Percentiles rank a stretch among this genome's conserved stretches.
Conservation (phyloP, 2,797 vertebrate genomes). For the Lycodopsis pacificus region DNA sequence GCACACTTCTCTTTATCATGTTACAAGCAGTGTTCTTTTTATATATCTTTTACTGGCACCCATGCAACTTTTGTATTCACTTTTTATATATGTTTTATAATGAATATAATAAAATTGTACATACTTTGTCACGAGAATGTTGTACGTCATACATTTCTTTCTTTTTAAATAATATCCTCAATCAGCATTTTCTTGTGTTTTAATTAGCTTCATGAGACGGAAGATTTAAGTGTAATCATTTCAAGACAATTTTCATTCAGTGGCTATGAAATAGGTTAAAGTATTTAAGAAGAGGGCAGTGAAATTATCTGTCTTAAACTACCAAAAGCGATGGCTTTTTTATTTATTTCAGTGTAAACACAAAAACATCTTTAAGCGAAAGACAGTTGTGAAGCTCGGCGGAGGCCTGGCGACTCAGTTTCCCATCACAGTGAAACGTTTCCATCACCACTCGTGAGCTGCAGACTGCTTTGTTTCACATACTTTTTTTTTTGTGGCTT, state of each 20-base stretch:
- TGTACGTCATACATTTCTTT: slow-evolving; percentile 52
- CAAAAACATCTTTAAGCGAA: slow-evolving; percentile 7
- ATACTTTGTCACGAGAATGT: slow-evolving; percentile 70
- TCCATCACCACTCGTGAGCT: slow-evolving; percentile 46
- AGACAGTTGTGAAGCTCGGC: not conserved
- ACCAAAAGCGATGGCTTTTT: not conserved
- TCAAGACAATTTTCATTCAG: not conserved
- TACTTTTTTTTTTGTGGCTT: slow-evolving; percentile 56
- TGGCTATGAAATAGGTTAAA: not conserved
- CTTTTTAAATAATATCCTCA: slow-evolving; percentile 7
- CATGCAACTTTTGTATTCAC: slow-evolving; percentile 70
- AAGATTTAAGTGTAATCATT: not conserved
- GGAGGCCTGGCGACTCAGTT: slow-evolving; percentile 40
- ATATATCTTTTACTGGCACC: slow-evolving; percentile 48
- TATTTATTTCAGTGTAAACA: slow-evolving; percentile 6
- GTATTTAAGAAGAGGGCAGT: slow-evolving; percentile 11
- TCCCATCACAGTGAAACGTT: slow-evolving; percentile 44
- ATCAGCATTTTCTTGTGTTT: slow-evolving; percentile 8
- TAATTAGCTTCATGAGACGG: not conserved
- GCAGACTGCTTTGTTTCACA: slow-evolving; percentile 34
- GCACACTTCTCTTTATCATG: slow-evolving; percentile 44
- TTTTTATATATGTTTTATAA: slow-evolving; percentile 63
- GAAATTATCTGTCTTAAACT: not conserved
- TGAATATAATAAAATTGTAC: slow-evolving; percentile 81
- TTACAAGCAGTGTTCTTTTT: slow-evolving; percentile 45